Base-by-base conservation (phyloP, 2,888 invertebrate species). In the Automeris io region DNA sequence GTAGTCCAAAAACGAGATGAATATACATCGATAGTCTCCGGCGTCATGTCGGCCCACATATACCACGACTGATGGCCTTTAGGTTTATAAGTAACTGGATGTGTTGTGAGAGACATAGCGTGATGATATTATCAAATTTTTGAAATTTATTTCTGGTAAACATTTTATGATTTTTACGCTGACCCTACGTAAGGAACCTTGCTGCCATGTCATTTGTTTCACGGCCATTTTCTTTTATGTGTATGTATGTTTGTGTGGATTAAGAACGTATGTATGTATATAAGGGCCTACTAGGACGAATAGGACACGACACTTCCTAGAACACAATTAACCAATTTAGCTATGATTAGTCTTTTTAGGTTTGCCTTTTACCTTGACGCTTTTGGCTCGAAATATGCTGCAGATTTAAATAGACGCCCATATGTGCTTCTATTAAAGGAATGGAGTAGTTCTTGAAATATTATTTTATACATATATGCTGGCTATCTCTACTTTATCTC, bases 151-250 rank as follows among this genome's bases (percentile, higher is more conserved):
- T 29, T 26, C 26, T 18, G 9, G 3, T 26, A 2, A 16, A 11
- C 24, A 13, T 29, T 39, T 25, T 12, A n/a, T n/a, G 16, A 12
- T 48, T 63, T 51, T 64, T 72, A 43, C 70, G 65, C 66, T 53
- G 51, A 57, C 78, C 25, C 53, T 83, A 79, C 74, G 24, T 41
- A 41, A 50, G 69, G 68, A 77, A 78, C 85, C 85, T 85, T 80
- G 82, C 62, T 70, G 71, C 79, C 76, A 76, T 78, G 80, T 76
- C 73, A 77, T 80, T 75, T 80, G 81, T 81, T 80, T 83, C 83
- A 85, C 64, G 82, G 82, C 65, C 81, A 60, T 65, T 57, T 61
- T 62, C 54, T 50, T 59, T 29, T 16, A 29, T 44, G 40, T 48
- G 55, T 54, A 62, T n/a, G n/a, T n/a, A n/a, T n/a, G n/a, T n/a